phyloP scores from a whole-genome alignment of 2,113 vertebrate species.

The Cyprinodon variegatus region DNA sequence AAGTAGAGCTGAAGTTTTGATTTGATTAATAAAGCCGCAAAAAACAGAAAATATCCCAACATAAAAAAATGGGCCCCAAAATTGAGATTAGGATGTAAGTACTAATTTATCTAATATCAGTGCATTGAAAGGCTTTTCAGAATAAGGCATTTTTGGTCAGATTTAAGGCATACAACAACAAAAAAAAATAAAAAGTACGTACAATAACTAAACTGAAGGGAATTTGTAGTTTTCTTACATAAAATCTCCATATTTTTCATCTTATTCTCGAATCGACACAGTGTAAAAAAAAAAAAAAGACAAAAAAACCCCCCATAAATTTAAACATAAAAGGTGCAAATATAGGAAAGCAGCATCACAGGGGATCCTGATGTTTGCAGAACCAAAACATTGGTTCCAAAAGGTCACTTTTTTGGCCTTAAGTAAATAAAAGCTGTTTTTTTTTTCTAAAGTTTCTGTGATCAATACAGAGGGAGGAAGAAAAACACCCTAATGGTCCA shows the following conservation, averaged over 20 bases:
- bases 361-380: constrained; percentile 14
- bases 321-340: constrained; percentile 44
- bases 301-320: neutral
- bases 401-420: constrained; percentile 34
- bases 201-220: neutral
- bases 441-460: neutral
- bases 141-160: constrained; percentile 47
- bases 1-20: neutral
- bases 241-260: neutral
- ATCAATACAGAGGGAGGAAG: neutral
- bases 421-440: constrained; percentile 34
- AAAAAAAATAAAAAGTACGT: neutral
- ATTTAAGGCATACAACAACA: neutral
- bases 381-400: constrained; percentile 30
- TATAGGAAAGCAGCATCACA: constrained; percentile 18
- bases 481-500: constrained; percentile 5
- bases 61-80: neutral
- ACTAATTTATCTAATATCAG: constrained; percentile 23
- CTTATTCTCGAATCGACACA: neutral
- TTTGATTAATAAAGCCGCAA: constrained; percentile 6
- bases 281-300: constrained; percentile 2
- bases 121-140: constrained; percentile 10
- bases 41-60: neutral
- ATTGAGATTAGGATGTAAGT: neutral
- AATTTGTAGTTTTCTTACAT: neutral